phyloP scores from a whole-genome alignment of 2,888 invertebrate genomes.

The Leptopilina syphax region DNA sequence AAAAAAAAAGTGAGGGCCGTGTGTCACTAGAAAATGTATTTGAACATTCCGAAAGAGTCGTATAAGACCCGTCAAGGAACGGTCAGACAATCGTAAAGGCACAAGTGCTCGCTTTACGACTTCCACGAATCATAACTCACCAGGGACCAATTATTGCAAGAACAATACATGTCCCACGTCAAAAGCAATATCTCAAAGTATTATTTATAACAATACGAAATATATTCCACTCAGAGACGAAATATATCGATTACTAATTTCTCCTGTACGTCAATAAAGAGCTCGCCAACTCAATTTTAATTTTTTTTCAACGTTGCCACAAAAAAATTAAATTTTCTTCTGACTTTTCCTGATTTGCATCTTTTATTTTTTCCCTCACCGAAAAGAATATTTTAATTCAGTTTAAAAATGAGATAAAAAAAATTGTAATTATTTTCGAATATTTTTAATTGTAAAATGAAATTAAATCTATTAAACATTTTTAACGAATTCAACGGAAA shows the following conservation, averaged over 20 bases:
- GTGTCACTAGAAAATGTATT: constrained; percentile 27
- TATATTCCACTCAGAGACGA: neutral
- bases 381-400: no score
- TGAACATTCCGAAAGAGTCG: constrained; percentile 35
- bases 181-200: neutral
- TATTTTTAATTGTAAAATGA: no score
- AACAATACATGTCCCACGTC: constrained; percentile 57
- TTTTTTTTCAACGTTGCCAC: no score
- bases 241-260: neutral
- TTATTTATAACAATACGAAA: neutral
- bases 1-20: constrained; percentile 16
- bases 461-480: no score
- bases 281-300: no score
- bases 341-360: no score
- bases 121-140: constrained; percentile 68
- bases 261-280: no score
- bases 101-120: constrained; percentile 64
- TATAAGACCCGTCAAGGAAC: constrained; percentile 37
- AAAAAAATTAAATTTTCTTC: no score
- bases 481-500: no score
- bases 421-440: no score
- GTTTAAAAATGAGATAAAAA: no score
- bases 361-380: no score
- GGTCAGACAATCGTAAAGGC: constrained; percentile 61
- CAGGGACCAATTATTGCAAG: constrained; percentile 68